phyloP scores from a whole-genome alignment of 30 jellyfish, hydroid and myxozoan species.

The Chrysaora quinquecirrha region DNA sequence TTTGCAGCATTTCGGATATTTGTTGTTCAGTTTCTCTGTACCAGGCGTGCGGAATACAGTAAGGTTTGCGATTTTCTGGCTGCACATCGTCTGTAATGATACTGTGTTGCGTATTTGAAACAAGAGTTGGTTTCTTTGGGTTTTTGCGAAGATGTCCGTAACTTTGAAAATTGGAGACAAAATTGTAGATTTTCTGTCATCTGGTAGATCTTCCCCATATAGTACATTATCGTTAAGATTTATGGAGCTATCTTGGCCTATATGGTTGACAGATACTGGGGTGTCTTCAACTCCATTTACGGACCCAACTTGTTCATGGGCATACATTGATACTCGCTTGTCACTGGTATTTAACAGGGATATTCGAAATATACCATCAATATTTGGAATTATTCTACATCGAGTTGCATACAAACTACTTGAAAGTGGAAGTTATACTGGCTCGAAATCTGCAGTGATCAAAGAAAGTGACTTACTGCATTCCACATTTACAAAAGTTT shows the following conservation, averaged over 20 bases:
- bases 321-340: background rate
- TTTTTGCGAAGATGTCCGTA: conserved; percentile 14
- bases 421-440: background rate
- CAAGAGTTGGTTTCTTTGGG: conserved; percentile 21
- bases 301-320: conserved; percentile 18
- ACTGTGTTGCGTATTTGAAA: conserved; percentile 26
- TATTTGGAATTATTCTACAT: conserved; percentile 32
- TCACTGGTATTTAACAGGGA: conserved; percentile 22
- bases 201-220: conserved; percentile 31
- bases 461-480: conserved; percentile 26
- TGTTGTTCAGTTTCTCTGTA: conserved; percentile 28
- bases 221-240: conserved; percentile 14
- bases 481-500: conserved; percentile 29
- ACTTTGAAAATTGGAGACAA: background rate
- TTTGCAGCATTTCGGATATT: conserved; percentile 22
- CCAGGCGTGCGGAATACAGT: conserved; percentile 48
- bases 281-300: conserved; percentile 12
- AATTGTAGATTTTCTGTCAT: background rate
- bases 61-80: conserved; percentile 29
- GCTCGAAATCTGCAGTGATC: conserved; percentile 13
- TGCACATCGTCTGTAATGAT: conserved; percentile 33
- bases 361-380: conserved; percentile 41
- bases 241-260: conserved; percentile 9
- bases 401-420: conserved; percentile 30
- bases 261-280: conserved; percentile 17